Evolutionary conservation across 2,113 vertebrate genomes (phyloP).

Genomic region (Lepus europaeus): DNA sequence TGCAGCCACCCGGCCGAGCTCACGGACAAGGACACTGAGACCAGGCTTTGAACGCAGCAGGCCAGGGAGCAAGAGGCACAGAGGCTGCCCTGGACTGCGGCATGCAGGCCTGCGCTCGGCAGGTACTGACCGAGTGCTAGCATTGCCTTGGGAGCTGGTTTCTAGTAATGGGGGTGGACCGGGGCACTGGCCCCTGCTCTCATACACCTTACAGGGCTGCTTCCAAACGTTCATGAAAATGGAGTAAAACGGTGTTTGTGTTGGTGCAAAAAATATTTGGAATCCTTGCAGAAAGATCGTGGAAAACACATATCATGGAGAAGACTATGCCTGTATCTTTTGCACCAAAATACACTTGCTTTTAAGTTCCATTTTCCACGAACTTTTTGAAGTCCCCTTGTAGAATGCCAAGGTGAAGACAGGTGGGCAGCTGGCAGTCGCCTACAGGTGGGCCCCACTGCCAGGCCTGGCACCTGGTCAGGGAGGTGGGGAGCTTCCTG

Average conservation of each 20-base stretch:
- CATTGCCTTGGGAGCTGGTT: background rate
- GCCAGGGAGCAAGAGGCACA: background rate
- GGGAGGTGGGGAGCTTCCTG: background rate
- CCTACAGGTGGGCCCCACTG: background rate
- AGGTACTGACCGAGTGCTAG: background rate
- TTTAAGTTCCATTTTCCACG: no score
- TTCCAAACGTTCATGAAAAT: no score
- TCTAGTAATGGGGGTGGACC: background rate
- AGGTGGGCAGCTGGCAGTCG: background rate
- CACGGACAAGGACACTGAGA: background rate
- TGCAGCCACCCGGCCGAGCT: background rate
- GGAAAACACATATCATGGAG: no score
- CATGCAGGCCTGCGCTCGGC: no score
- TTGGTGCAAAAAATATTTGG: no score
- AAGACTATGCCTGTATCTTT: no score
- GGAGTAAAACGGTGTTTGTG: no score
- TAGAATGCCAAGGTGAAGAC: background rate
- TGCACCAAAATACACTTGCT: no score
- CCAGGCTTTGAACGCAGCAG: no score
- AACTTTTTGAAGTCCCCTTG: no score
- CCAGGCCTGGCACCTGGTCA: background rate
- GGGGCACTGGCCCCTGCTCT: background rate
- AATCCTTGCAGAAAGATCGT: no score
- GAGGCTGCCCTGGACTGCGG: background rate
- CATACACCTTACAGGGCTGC: background rate